A percentile compares a stretch with the other conserved stretches of the same genome.
These are phyloP conservation scores for Empidonax alnorum DNA, from an alignment of 2,113 vertebrate species.

Conservation along the genomic window DNA sequence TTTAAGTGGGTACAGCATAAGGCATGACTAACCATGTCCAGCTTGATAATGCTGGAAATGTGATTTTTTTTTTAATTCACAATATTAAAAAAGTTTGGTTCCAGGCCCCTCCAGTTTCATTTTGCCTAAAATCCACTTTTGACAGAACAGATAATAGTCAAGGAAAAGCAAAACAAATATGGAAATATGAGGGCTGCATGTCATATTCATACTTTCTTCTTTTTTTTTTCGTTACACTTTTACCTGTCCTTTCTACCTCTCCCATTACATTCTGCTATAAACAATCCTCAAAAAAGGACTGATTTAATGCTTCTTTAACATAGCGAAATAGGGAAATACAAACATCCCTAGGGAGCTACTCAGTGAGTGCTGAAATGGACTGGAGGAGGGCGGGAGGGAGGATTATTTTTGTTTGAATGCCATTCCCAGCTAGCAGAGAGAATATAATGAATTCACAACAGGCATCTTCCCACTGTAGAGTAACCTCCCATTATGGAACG, in stretches of 20 bases:
- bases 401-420: conserved; percentile 1
- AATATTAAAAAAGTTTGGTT: background rate
- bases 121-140: background rate
- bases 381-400: background rate
- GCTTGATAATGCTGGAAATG: background rate
- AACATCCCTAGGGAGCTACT: background rate
- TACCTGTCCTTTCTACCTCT: background rate
- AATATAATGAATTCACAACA: background rate
- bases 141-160: background rate
- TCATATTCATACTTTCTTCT: background rate
- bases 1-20: background rate
- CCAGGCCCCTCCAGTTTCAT: background rate
- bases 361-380: background rate
- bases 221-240: background rate
- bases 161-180: background rate
- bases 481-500: background rate
- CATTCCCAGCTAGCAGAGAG: background rate
- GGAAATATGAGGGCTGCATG: background rate
- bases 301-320: background rate
- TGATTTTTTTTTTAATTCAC: background rate
- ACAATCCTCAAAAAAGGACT: rapidly evolving
- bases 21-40: background rate
- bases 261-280: background rate
- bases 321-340: background rate
- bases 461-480: background rate